Percentiles rank a stretch among this genome's conserved stretches.
Evolutionary conservation across 1,140 invertebrate genomes (phyloP).

Genomic region (Dendrolimus kikuchii): DNA sequence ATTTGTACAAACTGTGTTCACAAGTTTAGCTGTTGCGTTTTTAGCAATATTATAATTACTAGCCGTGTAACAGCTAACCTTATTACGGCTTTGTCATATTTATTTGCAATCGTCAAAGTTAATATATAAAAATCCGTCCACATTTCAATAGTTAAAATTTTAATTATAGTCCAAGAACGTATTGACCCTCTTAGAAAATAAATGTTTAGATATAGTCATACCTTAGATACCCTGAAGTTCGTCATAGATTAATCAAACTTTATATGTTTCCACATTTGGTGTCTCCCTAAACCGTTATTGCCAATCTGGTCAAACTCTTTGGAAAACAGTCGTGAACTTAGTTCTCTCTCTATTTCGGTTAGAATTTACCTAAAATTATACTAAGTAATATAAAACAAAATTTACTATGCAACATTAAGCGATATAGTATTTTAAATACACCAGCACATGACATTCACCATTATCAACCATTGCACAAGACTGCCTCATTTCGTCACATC

Average conservation of each 20-base stretch:
- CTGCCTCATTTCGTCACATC: slow-evolving; percentile 55
- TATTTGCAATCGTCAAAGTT: slow-evolving; percentile 43
- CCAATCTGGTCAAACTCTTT: too few species aligned
- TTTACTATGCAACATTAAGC: too few species aligned
- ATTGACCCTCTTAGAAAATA: slow-evolving; percentile 1
- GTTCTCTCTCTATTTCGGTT: too few species aligned
- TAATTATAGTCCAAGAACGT: not conserved
- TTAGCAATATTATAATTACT: slow-evolving; percentile 10
- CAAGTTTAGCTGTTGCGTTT: slow-evolving; percentile 53
- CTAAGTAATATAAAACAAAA: too few species aligned
- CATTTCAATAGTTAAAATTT: not conserved
- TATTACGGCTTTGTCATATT: slow-evolving; percentile 54
- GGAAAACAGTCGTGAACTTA: too few species aligned
- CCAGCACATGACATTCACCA: slow-evolving; percentile 55
- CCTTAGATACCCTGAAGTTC: too few species aligned
- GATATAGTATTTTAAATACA: slow-evolving; percentile 11
- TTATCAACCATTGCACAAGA: slow-evolving; percentile 62
- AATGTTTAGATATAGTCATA: not conserved
- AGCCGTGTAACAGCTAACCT: slow-evolving; percentile 43
- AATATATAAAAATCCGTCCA: slow-evolving; percentile 9
- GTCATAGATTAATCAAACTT: too few species aligned
- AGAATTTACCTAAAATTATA: too few species aligned
- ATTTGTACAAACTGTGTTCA: slow-evolving; percentile 30
- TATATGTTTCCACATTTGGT: too few species aligned
- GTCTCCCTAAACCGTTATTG: too few species aligned